Conservation (phyloP, 1,140 invertebrate genomes). For the Euura lappo region DNA sequence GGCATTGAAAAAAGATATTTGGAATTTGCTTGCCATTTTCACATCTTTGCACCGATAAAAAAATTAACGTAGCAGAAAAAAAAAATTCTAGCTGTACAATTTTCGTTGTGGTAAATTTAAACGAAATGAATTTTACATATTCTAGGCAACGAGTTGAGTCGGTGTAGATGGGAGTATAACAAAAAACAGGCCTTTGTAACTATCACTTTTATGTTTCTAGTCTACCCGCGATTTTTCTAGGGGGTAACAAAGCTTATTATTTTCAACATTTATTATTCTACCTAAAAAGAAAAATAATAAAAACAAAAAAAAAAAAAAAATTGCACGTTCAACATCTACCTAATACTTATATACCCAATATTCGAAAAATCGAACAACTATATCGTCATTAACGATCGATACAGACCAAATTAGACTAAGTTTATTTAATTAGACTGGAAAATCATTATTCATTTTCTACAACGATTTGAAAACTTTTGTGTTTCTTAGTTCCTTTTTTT, state of each 20-base stretch:
- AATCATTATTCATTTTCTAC: background rate
- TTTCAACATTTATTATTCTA: slow-evolving; percentile 32
- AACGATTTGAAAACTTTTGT: background rate
- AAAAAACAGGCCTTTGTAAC: slow-evolving; percentile 32
- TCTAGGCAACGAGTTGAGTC: background rate
- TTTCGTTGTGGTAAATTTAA: background rate
- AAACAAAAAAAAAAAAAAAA: slow-evolving; percentile 20
- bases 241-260: slow-evolving; percentile 38
- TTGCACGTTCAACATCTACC: slow-evolving; percentile 25
- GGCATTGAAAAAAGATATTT: background rate
- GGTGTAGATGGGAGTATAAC: slow-evolving; percentile 18
- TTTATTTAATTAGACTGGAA: slow-evolving; percentile 1
- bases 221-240: slow-evolving; percentile 37
- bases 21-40: background rate
- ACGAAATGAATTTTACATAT: background rate
- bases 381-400: slow-evolving; percentile 19
- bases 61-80: background rate
- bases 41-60: background rate
- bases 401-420: slow-evolving; percentile 35
- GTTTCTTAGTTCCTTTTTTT: too few species aligned
- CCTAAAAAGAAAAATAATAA: slow-evolving; percentile 10
- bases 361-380: background rate
- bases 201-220: slow-evolving; percentile 46
- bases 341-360: background rate
- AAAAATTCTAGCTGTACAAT: background rate